Base-by-base conservation (phyloP, 2,888 invertebrate species). In the Eustalomyia histrio region DNA sequence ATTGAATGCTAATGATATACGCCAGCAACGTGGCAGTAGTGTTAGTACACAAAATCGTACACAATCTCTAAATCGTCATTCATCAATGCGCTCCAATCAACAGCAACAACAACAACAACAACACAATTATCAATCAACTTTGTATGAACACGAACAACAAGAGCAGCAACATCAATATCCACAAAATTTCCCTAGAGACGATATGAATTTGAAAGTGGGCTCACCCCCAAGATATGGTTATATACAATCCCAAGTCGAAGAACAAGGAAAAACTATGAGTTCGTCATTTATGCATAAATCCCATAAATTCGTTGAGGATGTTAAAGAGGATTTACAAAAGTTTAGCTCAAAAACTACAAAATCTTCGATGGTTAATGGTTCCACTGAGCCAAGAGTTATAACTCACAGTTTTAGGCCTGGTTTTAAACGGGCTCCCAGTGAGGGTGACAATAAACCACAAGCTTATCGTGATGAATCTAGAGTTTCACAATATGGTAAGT, bases 381-480 rank as follows among this genome's bases (percentile, higher is more conserved):
- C 39, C 12, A 61, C 71, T 12, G 83, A 83, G 53, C 79, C 81
- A 8, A 80, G 65, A 16, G 63, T 74, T 18, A 76, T 80, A 5
- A 84, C 91, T 91, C 84, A 85, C 87, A 65, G 84, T 35, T 85
- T 86, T 63, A 86, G 91, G 86, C 90, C 85, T 83, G 91, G 87
- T 87, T 92, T 87, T 86, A 90, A 84, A 71, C 87, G 86, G 24
- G 90, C 90, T 3, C 89, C 90, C 83, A 89, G 90, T 79, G 91
- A 91, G 78, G 90, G 90, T 67, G 93, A 89, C 71, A 89, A 86
- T 60, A 88, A 87, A 83, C 93, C 94, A n/a, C 94, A 94, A 87
- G 93, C 94, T 14, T 95, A 94, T 87, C 91, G 94, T 81, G 94
- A 95, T 87, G 94, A 95, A 86, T 92, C 93, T n/a, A 92, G 94